phyloP scores from a whole-genome alignment of 2,113 vertebrate species.

The Canis aureus region DNA sequence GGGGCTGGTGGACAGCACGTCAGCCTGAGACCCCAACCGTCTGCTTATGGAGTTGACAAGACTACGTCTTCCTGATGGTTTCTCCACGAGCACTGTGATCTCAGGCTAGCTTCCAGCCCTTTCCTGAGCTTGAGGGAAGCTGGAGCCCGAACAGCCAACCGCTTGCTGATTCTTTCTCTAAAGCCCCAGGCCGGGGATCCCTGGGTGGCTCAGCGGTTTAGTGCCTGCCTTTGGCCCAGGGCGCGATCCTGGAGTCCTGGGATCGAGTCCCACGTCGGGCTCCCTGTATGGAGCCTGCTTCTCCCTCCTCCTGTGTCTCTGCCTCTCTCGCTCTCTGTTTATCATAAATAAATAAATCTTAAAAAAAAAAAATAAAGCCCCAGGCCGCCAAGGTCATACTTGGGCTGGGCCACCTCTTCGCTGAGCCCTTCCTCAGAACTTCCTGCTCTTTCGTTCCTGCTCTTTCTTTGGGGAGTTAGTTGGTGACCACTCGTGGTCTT shows the following conservation, averaged over 20 bases:
- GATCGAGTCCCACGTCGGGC: too few relatives aligned
- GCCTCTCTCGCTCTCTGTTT: too few relatives aligned
- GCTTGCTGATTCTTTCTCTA: accelerated
- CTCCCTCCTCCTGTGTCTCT: too few relatives aligned
- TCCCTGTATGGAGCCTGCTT: too few relatives aligned
- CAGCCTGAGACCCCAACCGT: neutral
- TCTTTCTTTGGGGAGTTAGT: accelerated
- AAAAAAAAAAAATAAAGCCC: neutral
- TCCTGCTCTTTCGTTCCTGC: accelerated
- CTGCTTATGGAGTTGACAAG: accelerated
- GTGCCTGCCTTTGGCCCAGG: too few relatives aligned
- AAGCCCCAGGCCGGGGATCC: neutral
- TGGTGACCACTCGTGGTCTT: accelerated
- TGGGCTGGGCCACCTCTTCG: accelerated
- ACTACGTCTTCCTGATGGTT: accelerated
- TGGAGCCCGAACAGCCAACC: neutral
- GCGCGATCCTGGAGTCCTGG: too few relatives aligned
- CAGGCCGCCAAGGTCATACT: accelerated
- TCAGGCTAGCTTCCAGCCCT: accelerated
- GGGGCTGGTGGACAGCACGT: accelerated
- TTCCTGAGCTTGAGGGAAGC: neutral
- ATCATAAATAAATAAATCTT: too few relatives aligned
- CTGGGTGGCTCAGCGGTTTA: too few relatives aligned
- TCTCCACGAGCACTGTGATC: accelerated
- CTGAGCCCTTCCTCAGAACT: neutral